These are phyloP conservation scores for Cylindroiulus punctatus DNA, from an alignment of 2,888 invertebrate genomes.

Conservation along the genomic window DNA sequence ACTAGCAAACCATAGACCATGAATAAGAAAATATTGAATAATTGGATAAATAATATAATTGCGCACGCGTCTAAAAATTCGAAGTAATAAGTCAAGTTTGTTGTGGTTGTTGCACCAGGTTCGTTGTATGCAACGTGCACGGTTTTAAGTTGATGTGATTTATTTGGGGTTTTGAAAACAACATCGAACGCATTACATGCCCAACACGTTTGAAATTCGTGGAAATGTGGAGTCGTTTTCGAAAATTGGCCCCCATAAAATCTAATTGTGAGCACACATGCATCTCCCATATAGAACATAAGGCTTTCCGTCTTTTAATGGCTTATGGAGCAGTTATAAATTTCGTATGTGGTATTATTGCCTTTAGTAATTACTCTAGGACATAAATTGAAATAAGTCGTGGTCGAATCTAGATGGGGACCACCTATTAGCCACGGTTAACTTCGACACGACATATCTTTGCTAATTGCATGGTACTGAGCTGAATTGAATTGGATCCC, in stretches of 20 bases:
- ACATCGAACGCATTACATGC: not conserved
- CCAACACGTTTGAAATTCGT: not conserved
- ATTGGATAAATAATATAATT: constrained; percentile 30
- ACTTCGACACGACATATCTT: no score
- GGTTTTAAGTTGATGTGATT: not conserved
- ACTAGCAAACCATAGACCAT: not conserved
- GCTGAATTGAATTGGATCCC: no score
- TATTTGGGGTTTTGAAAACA: not conserved
- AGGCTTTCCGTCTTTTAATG: not conserved
- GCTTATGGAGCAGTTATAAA: not conserved
- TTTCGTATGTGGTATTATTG: not conserved
- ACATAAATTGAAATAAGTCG: not conserved
- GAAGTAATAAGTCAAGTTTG: not conserved
- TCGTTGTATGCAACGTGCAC: not conserved
- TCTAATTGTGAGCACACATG: not conserved
- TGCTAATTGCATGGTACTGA: no score
- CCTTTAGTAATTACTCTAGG: not conserved
- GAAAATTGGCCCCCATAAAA: not conserved
- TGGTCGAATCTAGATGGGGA: not conserved
- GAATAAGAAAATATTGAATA: constrained; percentile 35
- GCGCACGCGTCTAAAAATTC: not conserved
- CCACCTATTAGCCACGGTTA: not conserved
- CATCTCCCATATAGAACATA: not conserved
- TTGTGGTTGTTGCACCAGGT: not conserved
- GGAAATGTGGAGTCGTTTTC: not conserved